Evolutionary conservation across 2,113 vertebrate species (phyloP).

Genomic region (Macroglossus sobrinus): DNA sequence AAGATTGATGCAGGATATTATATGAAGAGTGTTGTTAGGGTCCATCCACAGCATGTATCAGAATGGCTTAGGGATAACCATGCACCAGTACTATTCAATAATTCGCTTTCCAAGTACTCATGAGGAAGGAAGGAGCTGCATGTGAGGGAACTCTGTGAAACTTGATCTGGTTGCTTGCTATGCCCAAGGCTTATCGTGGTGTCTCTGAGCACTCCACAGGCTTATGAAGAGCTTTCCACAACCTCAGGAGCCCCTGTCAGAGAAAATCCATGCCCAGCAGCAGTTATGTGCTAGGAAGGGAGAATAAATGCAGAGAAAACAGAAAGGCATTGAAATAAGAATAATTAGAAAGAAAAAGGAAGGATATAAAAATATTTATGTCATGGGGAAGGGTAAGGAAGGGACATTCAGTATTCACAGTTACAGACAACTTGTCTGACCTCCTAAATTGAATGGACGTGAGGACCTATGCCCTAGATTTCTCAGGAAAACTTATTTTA

Average conservation of each 20-base stretch:
- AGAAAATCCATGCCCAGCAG: background rate
- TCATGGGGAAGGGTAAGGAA: background rate
- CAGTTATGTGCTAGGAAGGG: background rate
- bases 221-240: background rate
- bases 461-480: background rate
- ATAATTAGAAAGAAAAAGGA: background rate
- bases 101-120: background rate
- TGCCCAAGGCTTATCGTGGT: background rate
- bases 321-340: background rate
- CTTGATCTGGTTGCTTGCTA: background rate
- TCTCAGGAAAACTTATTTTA: background rate
- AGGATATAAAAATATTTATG: background rate
- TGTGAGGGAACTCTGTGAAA: background rate
- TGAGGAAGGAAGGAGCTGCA: background rate
- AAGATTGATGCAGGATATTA: background rate
- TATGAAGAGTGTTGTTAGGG: background rate
- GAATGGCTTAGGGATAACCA: background rate
- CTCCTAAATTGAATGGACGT: background rate
- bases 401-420: background rate
- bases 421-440: background rate
- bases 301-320: background rate
- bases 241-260: background rate
- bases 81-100: background rate
- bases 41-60: background rate
- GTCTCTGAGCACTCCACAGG: background rate